A percentile compares a stretch with the other conserved stretches of the same genome.
These are phyloP conservation scores for Oenanthe oenanthe DNA, from an alignment of 2,113 vertebrate genomes.

Conservation along the genomic window DNA sequence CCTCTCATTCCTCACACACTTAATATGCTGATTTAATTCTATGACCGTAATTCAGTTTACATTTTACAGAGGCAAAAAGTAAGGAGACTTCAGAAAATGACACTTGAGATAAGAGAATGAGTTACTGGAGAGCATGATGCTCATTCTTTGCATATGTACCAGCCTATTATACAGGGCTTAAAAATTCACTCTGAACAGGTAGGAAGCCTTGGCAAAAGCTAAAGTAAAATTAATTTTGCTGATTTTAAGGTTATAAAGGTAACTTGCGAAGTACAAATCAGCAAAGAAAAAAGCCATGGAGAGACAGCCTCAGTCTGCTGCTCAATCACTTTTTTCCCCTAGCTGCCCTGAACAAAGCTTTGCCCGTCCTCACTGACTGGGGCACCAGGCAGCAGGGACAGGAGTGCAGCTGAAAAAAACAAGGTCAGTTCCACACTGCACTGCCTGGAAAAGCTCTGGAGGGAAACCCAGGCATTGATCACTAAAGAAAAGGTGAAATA, in stretches of 20 bases:
- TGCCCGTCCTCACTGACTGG: neutral
- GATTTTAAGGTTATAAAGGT: neutral
- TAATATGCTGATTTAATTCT: conserved; percentile 49
- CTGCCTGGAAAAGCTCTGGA: neutral
- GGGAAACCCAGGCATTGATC: neutral
- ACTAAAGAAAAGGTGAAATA: neutral
- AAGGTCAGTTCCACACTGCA: neutral
- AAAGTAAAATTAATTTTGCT: conserved; percentile 3
- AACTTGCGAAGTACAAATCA: neutral
- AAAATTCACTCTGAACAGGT: neutral
- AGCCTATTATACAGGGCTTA: neutral
- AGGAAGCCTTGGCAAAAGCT: neutral
- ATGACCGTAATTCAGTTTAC: conserved; percentile 38
- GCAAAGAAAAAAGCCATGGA: neutral
- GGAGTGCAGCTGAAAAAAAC: neutral
- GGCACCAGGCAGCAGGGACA: neutral
- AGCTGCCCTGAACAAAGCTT: neutral
- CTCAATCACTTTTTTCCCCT: neutral
- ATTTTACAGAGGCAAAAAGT: conserved; percentile 35
- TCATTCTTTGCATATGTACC: neutral
- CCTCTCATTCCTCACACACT: conserved; percentile 23
- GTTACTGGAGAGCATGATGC: neutral
- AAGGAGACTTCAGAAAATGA: conserved; percentile 42
- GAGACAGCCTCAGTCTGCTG: neutral
- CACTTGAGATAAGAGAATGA: conserved; percentile 40